Percentiles rank a stretch among this genome's conserved stretches.
phyloP scores from a whole-genome alignment of 2,888 invertebrate genomes.

The Idaea biselata region DNA sequence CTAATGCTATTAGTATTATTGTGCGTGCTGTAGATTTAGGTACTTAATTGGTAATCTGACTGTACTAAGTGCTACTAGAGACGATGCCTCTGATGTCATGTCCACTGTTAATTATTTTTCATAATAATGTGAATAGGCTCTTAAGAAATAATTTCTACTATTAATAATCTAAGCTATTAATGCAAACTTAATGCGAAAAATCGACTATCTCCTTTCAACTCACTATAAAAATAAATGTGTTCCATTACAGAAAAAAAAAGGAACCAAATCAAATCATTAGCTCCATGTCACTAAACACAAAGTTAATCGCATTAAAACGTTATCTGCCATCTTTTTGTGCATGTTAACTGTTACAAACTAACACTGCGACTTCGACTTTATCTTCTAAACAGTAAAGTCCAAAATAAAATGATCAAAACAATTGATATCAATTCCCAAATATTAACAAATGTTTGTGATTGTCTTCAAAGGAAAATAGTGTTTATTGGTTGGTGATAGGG shows the following conservation, averaged over 20 bases:
- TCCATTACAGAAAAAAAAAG: constrained; percentile 28
- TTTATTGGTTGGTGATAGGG: constrained; percentile 38
- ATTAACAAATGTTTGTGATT: constrained; percentile 59
- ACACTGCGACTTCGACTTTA: constrained; percentile 34
- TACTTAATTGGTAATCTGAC: no score
- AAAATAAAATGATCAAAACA: constrained; percentile 30
- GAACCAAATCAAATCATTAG: constrained; percentile 66
- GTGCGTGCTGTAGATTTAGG: no score
- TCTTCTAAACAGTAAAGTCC: constrained; percentile 27
- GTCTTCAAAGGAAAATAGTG: constrained; percentile 35
- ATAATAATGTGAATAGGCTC: no score
- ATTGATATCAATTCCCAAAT: constrained; percentile 63
- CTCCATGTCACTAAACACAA: constrained; percentile 67
- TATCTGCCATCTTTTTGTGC: constrained; percentile 72
- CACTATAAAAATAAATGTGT: constrained; percentile 16
- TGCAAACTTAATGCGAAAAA: neutral
- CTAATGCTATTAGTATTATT: no score
- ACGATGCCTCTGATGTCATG: no score
- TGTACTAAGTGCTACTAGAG: no score
- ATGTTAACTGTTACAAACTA: constrained; percentile 41
- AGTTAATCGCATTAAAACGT: constrained; percentile 73
- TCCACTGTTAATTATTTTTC: no score
- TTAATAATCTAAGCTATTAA: no score
- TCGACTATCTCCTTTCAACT: constrained; percentile 6
- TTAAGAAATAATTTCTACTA: no score